Base-by-base conservation (phyloP, 2,797 vertebrate genomes). In the Apogon talboti region DNA sequence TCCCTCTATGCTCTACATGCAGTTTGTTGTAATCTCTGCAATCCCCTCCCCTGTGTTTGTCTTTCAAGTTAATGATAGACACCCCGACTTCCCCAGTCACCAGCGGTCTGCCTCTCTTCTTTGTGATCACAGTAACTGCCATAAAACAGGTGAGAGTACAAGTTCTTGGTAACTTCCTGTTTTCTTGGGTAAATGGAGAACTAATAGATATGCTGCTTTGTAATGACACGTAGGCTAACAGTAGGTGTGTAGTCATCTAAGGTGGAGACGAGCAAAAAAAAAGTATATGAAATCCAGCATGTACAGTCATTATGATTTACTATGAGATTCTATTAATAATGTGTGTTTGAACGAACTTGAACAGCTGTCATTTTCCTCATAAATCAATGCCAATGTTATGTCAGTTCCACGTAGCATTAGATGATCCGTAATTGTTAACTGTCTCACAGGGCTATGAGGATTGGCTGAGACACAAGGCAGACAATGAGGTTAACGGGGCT, bases 41-140 rank as follows among this genome's bases (percentile, higher is more conserved):
- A 3, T n/a, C 38, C 19, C n/a, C 0, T 4, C 4, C 15, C 40
- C 13, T 73, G 6, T 78, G 1, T 77, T 69, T 88, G 21, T 77
- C 19, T 73, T 82, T 91, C 9, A 83, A 99, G 98, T 94, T 99
- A 86, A 99, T 99, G 97, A 99, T 99, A 81, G 98, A 99, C 86
- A 99, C 98, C 42, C 98, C 98, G 59, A 99, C 98, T 66, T 99
- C 97, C 88, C 98, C 98, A 60, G 91, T 99, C 88, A 99, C 98
- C 85, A 99, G 98, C 62, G 98, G 98, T 82, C 95, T 99, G 91
- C 98, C 98, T 56, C 95, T 99, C 63, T 98, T 99, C 92, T 99
- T 99, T 91, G 98, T 99, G 86, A 99, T 99, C 90, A 97, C 96
- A 70, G 96, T 99, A 82, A 99, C 97, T 8, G 97, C 98, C 86